phyloP scores from a whole-genome alignment of 1,140 invertebrate species.

The Drosophila persimilis region DNA sequence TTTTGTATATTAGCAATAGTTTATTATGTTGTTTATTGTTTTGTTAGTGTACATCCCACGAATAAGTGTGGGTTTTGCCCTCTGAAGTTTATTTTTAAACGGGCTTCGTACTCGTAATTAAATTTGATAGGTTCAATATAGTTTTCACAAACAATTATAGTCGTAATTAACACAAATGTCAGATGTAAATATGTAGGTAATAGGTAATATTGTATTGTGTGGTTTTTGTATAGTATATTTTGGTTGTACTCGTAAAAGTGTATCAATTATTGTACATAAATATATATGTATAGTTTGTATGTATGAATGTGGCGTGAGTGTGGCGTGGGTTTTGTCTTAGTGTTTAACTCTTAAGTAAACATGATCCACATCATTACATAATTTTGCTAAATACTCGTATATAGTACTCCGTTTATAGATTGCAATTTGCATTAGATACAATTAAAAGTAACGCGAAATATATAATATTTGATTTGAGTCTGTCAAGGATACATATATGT shows the following conservation, averaged over 20 bases:
- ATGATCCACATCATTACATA: constrained; percentile 24
- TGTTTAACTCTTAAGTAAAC: constrained; percentile 10
- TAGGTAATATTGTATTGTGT: constrained; percentile 29
- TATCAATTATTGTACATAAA: constrained; percentile 30
- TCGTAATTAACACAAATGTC: constrained; percentile 76
- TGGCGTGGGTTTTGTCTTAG: constrained; percentile 15
- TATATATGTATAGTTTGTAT: constrained; percentile 25
- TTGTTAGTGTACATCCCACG: constrained; percentile 25
- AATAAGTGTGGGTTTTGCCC: constrained; percentile 16
- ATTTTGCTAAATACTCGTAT: constrained; percentile 13
- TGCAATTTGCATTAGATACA: constrained; percentile 47
- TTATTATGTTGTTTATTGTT: constrained; percentile 37
- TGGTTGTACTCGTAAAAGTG: constrained; percentile 11
- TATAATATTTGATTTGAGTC: constrained; percentile 56
- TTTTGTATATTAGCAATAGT: constrained; percentile 74
- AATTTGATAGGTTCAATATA: constrained; percentile 65
- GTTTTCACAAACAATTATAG: constrained; percentile 76
- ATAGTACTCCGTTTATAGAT: constrained; percentile 29
- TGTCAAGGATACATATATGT: constrained; percentile 39
- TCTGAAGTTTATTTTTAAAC: constrained; percentile 38
- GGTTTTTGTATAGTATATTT: constrained; percentile 47
- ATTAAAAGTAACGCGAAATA: constrained; percentile 68
- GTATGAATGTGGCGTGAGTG: constrained; percentile 42
- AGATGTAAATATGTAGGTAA: constrained; percentile 40
- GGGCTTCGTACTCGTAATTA: constrained; percentile 49